Evolutionary conservation across 1,140 invertebrate genomes (phyloP).

Genomic region (Cydia fagiglandana): DNA sequence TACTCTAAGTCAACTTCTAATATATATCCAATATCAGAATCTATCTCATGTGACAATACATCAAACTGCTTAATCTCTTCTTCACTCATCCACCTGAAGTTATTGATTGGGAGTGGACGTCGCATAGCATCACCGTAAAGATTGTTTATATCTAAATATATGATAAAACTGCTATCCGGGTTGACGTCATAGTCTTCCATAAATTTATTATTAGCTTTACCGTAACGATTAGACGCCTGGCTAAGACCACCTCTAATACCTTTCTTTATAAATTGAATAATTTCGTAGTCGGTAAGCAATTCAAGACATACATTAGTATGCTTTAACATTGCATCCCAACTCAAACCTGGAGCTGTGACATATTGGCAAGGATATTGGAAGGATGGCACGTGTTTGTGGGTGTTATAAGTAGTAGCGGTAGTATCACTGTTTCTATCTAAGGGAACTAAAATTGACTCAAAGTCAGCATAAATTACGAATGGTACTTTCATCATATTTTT

Average conservation of each 20-base stretch:
- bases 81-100: constrained; percentile 29
- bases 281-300: constrained; percentile 66
- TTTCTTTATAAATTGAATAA: constrained; percentile 48
- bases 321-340: constrained; percentile 55
- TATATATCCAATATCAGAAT: constrained; percentile 58
- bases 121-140: constrained; percentile 70
- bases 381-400: constrained; percentile 55
- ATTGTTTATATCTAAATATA: constrained; percentile 70
- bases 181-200: constrained; percentile 35
- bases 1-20: constrained; percentile 65
- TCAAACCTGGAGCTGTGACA: constrained; percentile 56
- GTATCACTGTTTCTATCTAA: constrained; percentile 24
- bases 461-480: constrained; percentile 60
- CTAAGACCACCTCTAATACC: constrained; percentile 58
- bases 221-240: constrained; percentile 55
- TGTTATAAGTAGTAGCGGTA: constrained; percentile 35
- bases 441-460: constrained; percentile 50
- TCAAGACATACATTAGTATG: constrained; percentile 45
- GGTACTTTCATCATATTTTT: constrained; percentile 46
- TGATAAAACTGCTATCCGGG: constrained; percentile 46
- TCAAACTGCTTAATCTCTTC: constrained; percentile 44
- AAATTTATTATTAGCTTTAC: constrained; percentile 62
- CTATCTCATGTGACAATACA: constrained; percentile 44
- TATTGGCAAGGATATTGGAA: constrained; percentile 59
- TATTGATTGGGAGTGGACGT: constrained; percentile 33